Evolutionary conservation across 2,888 invertebrate species (phyloP).

Genomic region (Tetanocera ferruginea): DNA sequence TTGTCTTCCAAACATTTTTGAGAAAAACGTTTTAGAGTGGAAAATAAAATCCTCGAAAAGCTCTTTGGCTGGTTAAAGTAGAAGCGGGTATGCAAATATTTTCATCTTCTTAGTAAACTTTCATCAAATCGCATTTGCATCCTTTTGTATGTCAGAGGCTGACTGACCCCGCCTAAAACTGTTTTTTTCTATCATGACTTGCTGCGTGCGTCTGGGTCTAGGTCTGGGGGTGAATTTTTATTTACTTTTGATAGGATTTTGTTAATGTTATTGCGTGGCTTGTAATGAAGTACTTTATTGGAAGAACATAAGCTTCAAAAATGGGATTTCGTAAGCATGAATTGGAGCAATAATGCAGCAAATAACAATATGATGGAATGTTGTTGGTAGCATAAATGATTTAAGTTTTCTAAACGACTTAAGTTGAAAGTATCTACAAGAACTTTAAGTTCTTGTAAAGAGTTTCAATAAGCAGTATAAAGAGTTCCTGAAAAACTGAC

Average conservation of each 20-base stretch:
- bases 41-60: constrained; percentile 32
- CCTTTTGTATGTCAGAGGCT: constrained; percentile 33
- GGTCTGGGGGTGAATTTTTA: background rate
- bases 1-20: constrained; percentile 1
- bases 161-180: constrained; percentile 25
- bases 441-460: too few relatives aligned
- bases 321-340: constrained; percentile 4
- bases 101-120: constrained; percentile 38
- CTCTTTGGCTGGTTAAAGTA: constrained; percentile 27
- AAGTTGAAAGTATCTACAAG: too few relatives aligned
- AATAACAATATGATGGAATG: too few relatives aligned
- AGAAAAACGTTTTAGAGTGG: constrained; percentile 22
- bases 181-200: background rate
- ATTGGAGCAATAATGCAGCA: background rate
- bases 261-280: constrained; percentile 23
- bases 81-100: constrained; percentile 34
- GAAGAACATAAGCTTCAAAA: constrained; percentile 1
- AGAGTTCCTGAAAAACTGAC: too few relatives aligned
- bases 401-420: too few relatives aligned
- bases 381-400: too few relatives aligned
- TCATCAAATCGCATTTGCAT: constrained; percentile 40
- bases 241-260: constrained; percentile 18
- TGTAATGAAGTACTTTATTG: constrained; percentile 15
- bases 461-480: too few relatives aligned
- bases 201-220: background rate